Conservation (phyloP, 2,113 vertebrate genomes). For the Erythrolamprus reginae region DNA sequence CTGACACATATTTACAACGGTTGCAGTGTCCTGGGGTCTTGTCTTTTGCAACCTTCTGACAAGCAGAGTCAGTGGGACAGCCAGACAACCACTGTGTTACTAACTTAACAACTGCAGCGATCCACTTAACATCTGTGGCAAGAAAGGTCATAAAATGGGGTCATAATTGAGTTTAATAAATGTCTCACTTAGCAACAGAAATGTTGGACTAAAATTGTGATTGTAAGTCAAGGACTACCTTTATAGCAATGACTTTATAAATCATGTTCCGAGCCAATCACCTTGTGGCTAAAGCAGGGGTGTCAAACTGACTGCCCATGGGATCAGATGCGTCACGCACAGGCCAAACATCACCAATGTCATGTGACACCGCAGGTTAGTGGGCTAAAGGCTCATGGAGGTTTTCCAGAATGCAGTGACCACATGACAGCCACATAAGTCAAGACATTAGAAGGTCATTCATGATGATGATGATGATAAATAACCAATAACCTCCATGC, state of each 20-base stretch:
- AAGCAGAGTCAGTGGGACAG: background rate
- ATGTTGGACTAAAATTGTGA: background rate
- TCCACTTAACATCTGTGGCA: background rate
- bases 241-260: background rate
- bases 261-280: no score
- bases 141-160: background rate
- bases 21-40: no score
- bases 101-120: background rate
- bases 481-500: background rate
- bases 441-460: background rate
- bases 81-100: background rate
- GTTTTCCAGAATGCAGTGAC: background rate
- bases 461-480: background rate
- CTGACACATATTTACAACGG: background rate
- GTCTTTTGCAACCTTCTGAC: background rate
- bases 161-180: background rate
- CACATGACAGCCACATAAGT: background rate
- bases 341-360: no score
- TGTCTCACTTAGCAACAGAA: background rate
- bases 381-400: background rate
- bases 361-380: no score
- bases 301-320: no score
- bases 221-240: background rate
- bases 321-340: rapidly evolving
- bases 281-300: background rate